Evolutionary conservation across 23 tunicate genomes (phyloP).

Genomic region (Styela clava): DNA sequence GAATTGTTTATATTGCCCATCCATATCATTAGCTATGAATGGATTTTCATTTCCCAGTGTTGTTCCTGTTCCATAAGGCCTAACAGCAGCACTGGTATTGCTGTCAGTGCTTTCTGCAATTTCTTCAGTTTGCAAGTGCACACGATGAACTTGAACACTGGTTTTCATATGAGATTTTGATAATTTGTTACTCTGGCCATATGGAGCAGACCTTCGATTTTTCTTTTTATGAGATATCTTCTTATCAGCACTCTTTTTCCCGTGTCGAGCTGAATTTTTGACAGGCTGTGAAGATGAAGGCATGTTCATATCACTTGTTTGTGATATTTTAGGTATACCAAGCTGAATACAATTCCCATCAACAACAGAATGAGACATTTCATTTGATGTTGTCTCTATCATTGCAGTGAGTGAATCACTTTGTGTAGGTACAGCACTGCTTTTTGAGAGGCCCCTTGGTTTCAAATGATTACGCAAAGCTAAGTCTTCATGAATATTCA

Average conservation of each 20-base stretch:
- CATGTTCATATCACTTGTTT: neutral
- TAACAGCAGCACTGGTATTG: neutral
- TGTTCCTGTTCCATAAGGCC: neutral
- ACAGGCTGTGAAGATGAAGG: constrained; percentile 11
- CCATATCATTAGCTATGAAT: neutral
- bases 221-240: constrained; percentile 19
- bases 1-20: neutral
- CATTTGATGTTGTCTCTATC: neutral
- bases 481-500: neutral
- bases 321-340: neutral
- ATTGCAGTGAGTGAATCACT: neutral
- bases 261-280: neutral
- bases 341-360: neutral
- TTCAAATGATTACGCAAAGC: neutral
- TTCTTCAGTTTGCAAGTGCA: neutral
- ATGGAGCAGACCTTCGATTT: neutral
- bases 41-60: neutral
- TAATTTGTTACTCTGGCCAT: neutral
- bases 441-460: constrained; percentile 23
- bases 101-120: neutral
- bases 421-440: neutral
- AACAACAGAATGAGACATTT: neutral
- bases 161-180: neutral
- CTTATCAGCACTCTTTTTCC: constrained; percentile 1
- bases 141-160: neutral